Base-by-base conservation (phyloP, 2,888 invertebrate species). In the Noctuana brunneofusca region DNA sequence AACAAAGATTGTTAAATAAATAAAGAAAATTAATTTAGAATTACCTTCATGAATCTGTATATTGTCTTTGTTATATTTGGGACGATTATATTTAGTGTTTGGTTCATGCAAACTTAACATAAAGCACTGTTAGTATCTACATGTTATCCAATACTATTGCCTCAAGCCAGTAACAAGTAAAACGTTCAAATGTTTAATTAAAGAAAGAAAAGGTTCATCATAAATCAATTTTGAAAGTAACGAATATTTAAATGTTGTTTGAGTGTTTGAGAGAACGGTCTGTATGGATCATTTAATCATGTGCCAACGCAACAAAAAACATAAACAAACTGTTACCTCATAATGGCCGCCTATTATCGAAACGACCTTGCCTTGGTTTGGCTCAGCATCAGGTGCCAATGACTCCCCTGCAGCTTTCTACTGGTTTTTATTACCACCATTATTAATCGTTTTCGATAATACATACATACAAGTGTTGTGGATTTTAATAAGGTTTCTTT, bases 361-460 rank as follows among this genome's bases (percentile, higher is more conserved):
- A 72, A 76, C 79, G 89, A 89, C 89, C 90, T 90, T 90, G 89
- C 80, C 83, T 79, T 87, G 81, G 79, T 80, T 88, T 87, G 89
- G 85, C 86, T 80, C 81, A 78, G 71, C 77, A 84, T 82, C 87
- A 84, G 88, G 80, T 84, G 87, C 81, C 87, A 86, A 85, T 88
- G 87, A 89, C 87, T 85, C 75, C 86, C 80, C 81, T 76, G 80
- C 77, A 81, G 79, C 89, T 89, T 89, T 88, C 88, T 87, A 86
- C 75, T 71, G 73, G 78, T 84, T 85, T 86, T 87, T 60, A 60
- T 54, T 27, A 46, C 22, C 46, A 16, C 32, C 6, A 32, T 43
- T 35, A 53, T 52, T 43, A 32, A 59, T 22, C 22, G 20, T 32
- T 12, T 59, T 16, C 53, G 14, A 46, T 43, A 59, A 35, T n/a